Percentiles rank a stretch among this genome's conserved stretches.
Evolutionary conservation across 2,113 vertebrate species (phyloP).

Genomic region (Esox niger): DNA sequence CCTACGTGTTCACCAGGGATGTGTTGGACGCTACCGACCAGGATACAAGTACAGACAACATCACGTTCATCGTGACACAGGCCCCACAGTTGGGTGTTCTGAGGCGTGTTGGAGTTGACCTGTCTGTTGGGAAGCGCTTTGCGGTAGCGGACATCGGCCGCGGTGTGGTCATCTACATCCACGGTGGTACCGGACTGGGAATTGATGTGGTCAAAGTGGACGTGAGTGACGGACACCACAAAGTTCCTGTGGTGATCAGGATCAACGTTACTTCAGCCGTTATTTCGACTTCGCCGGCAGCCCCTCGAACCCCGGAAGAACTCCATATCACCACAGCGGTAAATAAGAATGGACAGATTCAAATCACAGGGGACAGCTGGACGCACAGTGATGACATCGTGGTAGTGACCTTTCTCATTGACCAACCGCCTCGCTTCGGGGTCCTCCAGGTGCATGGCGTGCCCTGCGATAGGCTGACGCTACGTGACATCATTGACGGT

Average conservation of each 20-base stretch:
- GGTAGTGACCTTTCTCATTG: constrained; percentile 88
- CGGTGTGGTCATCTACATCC: constrained; percentile 80
- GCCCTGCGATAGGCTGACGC: constrained; percentile 81
- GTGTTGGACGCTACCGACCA: constrained; percentile 85
- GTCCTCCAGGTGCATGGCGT: constrained; percentile 83
- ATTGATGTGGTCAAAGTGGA: constrained; percentile 83
- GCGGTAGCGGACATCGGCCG: constrained; percentile 79
- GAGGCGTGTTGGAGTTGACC: constrained; percentile 68
- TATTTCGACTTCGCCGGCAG: constrained; percentile 77
- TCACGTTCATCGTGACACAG: constrained; percentile 84
- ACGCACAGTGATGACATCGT: constrained; percentile 86
- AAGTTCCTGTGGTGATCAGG: constrained; percentile 86
- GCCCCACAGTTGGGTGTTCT: constrained; percentile 81
- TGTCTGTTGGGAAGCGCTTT: constrained; percentile 80
- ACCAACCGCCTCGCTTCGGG: constrained; percentile 80
- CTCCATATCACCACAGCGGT: constrained; percentile 88
- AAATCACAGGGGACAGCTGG: constrained; percentile 82
- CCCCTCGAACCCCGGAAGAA: constrained; percentile 80
- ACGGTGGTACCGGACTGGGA: constrained; percentile 79
- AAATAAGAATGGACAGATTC: constrained; percentile 86
- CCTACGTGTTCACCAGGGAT: constrained; percentile 73
- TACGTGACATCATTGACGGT: constrained; percentile 88
- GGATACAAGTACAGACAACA: constrained; percentile 80
- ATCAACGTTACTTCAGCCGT: constrained; percentile 77
- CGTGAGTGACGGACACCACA: constrained; percentile 87